Percentiles rank a stretch among this genome's conserved stretches.
These are phyloP conservation scores for Rhagologus leucostigma DNA, from an alignment of 2,113 vertebrate species.

Conservation along the genomic window DNA sequence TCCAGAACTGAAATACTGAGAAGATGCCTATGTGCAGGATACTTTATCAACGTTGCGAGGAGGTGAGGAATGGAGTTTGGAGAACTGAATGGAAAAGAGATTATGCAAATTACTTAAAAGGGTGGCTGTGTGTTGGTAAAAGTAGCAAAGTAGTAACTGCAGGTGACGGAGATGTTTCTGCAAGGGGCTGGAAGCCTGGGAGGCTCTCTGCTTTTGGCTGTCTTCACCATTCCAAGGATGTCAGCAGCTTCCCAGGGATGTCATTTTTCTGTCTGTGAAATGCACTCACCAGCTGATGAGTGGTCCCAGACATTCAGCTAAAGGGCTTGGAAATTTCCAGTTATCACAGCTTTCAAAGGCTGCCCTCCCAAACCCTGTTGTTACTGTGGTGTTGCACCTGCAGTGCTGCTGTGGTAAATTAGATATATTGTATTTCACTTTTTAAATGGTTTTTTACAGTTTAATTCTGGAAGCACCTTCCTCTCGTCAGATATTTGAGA, in stretches of 20 bases:
- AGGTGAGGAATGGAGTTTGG: slow-evolving; percentile 68
- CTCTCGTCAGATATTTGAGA: not conserved
- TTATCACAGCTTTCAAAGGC: not conserved
- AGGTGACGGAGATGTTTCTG: not conserved
- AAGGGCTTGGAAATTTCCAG: not conserved
- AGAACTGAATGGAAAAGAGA: not conserved
- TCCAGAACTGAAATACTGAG: slow-evolving; percentile 86
- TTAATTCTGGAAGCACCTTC: not conserved
- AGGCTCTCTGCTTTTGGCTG: not conserved
- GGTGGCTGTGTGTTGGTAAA: not conserved
- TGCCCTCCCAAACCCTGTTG: not conserved
- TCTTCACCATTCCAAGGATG: not conserved
- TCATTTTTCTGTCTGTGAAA: not conserved
- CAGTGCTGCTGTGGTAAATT: not conserved
- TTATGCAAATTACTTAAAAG: not conserved
- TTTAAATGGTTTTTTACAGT: not conserved
- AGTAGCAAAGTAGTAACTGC: not conserved
- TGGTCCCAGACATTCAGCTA: not conserved
- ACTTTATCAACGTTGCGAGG: slow-evolving; percentile 92
- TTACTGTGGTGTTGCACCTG: not conserved
- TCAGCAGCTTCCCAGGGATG: not conserved
- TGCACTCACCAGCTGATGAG: not conserved
- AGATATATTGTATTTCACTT: not conserved
- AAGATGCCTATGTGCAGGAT: slow-evolving; percentile 89
- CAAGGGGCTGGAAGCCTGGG: not conserved